Evolutionary conservation across 2,888 invertebrate genomes (phyloP).

Genomic region (Quadriops clusia): DNA sequence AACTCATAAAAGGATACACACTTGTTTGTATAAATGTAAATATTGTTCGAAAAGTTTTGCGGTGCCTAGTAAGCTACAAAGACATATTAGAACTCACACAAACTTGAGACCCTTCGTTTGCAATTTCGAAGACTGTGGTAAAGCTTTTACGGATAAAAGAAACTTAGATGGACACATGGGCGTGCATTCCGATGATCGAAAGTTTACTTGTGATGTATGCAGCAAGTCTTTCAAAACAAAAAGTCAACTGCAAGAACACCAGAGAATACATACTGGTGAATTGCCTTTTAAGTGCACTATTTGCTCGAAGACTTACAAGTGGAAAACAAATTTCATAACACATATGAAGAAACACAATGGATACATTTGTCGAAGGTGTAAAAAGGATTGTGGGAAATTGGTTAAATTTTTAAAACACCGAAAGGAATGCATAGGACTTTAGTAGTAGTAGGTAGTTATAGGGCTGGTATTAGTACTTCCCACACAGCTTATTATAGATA

Average conservation of each 20-base stretch:
- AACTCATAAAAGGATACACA: constrained; percentile 31
- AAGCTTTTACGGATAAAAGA: constrained; percentile 33
- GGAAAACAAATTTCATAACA: constrained; percentile 29
- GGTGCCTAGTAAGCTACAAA: constrained; percentile 31
- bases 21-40: constrained; percentile 28
- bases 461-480: too few relatives aligned
- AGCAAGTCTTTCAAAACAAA: constrained; percentile 28
- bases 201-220: constrained; percentile 27
- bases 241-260: constrained; percentile 28
- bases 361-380: constrained; percentile 12
- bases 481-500: background rate
- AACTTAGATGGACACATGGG: constrained; percentile 31
- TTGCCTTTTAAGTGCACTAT: constrained; percentile 25
- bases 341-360: constrained; percentile 27
- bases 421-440: constrained; percentile 8
- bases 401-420: constrained; percentile 8
- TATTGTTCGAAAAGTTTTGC: constrained; percentile 32
- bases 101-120: constrained; percentile 32
- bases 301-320: constrained; percentile 30
- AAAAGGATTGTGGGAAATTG: constrained; percentile 10
- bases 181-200: constrained; percentile 28
- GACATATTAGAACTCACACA: constrained; percentile 33
- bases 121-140: constrained; percentile 26
- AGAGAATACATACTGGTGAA: constrained; percentile 24
- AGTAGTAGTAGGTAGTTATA: too few relatives aligned